Base-by-base conservation (phyloP, 2,113 vertebrate species). In the Tiliqua scincoides region DNA sequence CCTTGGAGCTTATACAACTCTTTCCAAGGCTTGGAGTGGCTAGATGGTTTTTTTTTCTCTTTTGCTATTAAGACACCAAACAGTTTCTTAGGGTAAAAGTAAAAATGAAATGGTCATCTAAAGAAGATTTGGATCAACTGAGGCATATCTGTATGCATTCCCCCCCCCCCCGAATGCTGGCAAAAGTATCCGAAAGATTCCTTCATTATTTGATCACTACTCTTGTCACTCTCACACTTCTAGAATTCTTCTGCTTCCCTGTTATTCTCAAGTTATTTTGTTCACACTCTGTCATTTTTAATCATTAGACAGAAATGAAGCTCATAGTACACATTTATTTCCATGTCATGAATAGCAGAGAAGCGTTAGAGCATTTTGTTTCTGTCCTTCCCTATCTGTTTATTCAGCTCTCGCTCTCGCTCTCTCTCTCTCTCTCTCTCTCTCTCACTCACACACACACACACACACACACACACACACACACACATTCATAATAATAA, bases 201-300 rank as follows among this genome's bases (percentile, higher is more conserved):
- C 83, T 79, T 83, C 52, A 25, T 74, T 88, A 59, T 54, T 40
- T 6, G 73, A 59, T 10, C 6, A 73, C 68, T 61, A 62, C 63
- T 43, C 74, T 3, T 32, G 23, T 87, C 43, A 52, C 79, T 84
- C 84, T 61, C 88, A 8, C 20, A 37, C 23, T 79, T 91, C 30
- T 72, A 57, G 62, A 83, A 74, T 80, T 82, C 68, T 84, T 91
- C 52, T 71, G 12, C 59, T 87, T 90, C 73, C 30, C 15, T 71
- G 18, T 88, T 92, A 18, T 54, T 86, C 0, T 0, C 15, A 86
- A 9, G 20, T 17, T 21, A 87, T 89, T 93, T 89, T 79, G 27
- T 84, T 79, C 59, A 74, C 40, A 74, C 1, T 3, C 30, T 40
- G 14, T 48, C 14, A 12, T 0, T 83, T 89, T 76, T 20, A 0